Conservation (phyloP, 1,140 invertebrate species). For the Lasioglossum albipes region DNA sequence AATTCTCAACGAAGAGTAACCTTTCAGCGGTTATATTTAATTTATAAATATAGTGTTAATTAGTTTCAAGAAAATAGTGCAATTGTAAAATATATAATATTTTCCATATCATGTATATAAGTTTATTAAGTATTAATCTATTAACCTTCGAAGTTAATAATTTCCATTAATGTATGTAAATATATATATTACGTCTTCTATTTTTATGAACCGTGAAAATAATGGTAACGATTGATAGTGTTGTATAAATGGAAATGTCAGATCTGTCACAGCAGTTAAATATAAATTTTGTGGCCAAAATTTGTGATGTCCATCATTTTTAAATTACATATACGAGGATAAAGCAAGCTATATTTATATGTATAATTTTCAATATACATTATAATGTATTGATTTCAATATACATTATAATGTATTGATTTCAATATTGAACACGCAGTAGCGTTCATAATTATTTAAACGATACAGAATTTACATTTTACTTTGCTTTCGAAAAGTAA, state of each 20-base stretch:
- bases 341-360: background rate
- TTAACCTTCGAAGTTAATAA: background rate
- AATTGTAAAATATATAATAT: conserved; percentile 21
- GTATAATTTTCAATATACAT: conserved; percentile 34
- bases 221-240: background rate
- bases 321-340: conserved; percentile 8
- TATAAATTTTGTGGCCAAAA: background rate
- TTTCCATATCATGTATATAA: conserved; percentile 4
- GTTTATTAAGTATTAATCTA: background rate
- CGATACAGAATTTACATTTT: no score
- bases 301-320: conserved; percentile 34
- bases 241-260: background rate
- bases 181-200: no score
- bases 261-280: conserved; percentile 9
- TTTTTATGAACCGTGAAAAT: background rate
- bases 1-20: background rate
- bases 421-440: no score
- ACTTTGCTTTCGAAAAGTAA: no score
- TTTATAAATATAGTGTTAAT: background rate
- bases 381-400: background rate
- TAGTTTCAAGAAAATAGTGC: background rate
- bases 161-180: no score
- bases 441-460: no score
- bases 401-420: conserved; percentile 19
- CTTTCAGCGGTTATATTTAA: background rate